These are phyloP conservation scores for Hycleus cichorii DNA, from an alignment of 1,140 invertebrate genomes.

Conservation along the genomic window DNA sequence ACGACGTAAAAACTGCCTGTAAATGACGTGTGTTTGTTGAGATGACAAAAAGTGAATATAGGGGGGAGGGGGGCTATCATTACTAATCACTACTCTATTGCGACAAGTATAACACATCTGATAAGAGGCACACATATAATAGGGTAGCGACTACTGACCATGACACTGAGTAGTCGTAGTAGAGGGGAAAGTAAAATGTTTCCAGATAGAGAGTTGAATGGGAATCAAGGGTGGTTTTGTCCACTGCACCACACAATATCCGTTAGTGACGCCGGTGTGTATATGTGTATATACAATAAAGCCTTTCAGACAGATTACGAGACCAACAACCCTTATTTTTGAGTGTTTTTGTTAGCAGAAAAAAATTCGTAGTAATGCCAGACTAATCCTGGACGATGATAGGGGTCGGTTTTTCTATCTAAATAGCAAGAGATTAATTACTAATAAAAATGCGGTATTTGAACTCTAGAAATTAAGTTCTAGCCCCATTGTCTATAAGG, in stretches of 20 bases:
- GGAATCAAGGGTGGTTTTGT: slow-evolving; percentile 1
- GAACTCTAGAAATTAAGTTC: too few relatives aligned
- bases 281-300: not conserved
- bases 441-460: too few relatives aligned
- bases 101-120: slow-evolving; percentile 22
- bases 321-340: not conserved
- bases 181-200: not conserved
- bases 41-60: too few relatives aligned
- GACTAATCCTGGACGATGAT: too few relatives aligned
- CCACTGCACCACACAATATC: slow-evolving; percentile 14
- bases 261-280: slow-evolving; percentile 10
- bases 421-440: too few relatives aligned
- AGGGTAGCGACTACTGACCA: slow-evolving; percentile 1
- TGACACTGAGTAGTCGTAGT: not conserved
- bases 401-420: too few relatives aligned
- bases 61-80: too few relatives aligned
- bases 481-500: too few relatives aligned
- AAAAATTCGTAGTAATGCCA: too few relatives aligned
- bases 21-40: too few relatives aligned
- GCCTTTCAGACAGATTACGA: slow-evolving; percentile 1
- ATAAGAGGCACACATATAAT: slow-evolving; percentile 9
- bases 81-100: slow-evolving; percentile 19
- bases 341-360: too few relatives aligned
- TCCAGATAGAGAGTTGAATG: not conserved
- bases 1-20: too few relatives aligned